Evolutionary conservation across 1,140 invertebrate species (phyloP), one percentile per base, ranked within the genome.

Genomic region (Drosophila littoralis): DNA sequence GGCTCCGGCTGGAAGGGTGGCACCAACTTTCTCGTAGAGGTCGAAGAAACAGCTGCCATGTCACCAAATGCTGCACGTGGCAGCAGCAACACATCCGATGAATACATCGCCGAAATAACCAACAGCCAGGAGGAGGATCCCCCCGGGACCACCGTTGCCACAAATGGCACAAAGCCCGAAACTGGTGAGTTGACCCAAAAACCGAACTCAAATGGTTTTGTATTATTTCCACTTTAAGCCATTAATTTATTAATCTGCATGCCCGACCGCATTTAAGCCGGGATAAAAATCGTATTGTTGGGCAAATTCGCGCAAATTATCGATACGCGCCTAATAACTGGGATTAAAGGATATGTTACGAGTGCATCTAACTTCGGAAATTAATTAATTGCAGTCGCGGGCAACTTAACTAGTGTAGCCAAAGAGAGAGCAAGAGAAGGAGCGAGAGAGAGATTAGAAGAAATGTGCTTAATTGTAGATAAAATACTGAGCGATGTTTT

Each of bases 1-100:
- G 91, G 91, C 54, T 92, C 91, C 15, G 91, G 91, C 15, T 92
- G 91, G 91, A 59, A 67, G 46, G 65, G 65, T 10, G 65, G 91
- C 28, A 89, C 91, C 58, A 91, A 92, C 50, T 92, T 92, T 75
- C 79, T 92, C 4, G 91, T 92, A n/a, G 91, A 92, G 72, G 86
- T 92, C 42, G 91, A 92, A 38, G 76, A 92, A 50, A 91, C 91
- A 33, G 81, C 77, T 2, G 75, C 77, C 71, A 83, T 81, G 55
- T 76, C 81, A 12, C 58, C 77, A 32, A 73, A 69, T 48, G 40
- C 15, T 7, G 50, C 63, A 59, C 35, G 64, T 63, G 7, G 65
- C 68, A 67, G 52, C 36, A 46, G 71, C 45, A 70, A 77, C 54
- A 63, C 68, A 15, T 72, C 75, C n/a, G 84, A 88, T 48, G 91